These are phyloP conservation scores for Cyanocitta stelleri DNA, from an alignment of 2,113 vertebrate genomes.

Conservation along the genomic window DNA sequence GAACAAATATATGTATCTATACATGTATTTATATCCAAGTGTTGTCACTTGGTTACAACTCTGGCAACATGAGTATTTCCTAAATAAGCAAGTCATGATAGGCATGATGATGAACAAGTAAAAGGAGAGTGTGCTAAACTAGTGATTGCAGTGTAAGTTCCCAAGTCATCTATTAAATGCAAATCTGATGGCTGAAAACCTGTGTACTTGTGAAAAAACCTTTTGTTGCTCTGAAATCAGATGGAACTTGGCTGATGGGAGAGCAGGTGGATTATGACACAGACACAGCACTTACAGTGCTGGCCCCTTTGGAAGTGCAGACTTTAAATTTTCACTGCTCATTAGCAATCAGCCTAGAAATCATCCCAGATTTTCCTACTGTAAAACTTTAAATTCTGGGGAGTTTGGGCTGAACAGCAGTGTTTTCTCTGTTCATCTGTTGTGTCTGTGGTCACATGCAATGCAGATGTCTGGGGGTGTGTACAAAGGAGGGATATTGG, in stretches of 20 bases:
- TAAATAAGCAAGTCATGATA: background rate
- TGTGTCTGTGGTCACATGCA: background rate
- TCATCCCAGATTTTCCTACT: background rate
- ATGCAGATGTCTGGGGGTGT: background rate
- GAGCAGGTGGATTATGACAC: background rate
- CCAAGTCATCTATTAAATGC: background rate
- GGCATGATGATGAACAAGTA: background rate
- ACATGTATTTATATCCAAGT: background rate
- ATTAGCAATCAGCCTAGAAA: background rate
- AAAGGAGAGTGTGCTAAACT: background rate
- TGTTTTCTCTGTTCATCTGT: background rate
- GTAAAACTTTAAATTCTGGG: background rate
- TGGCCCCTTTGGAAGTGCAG: background rate
- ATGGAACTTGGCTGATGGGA: background rate
- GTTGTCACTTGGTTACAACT: background rate
- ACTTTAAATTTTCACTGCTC: background rate
- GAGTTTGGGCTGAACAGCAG: background rate
- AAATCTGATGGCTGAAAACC: background rate
- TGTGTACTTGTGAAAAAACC: background rate
- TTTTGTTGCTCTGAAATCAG: background rate
- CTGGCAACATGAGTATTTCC: background rate
- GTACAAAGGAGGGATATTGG: background rate
- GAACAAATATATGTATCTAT: background rate
- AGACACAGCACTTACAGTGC: background rate
- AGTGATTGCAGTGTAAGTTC: background rate